phyloP scores from a whole-genome alignment of 23 tunicate genomes.

The Oikopleura vanhoeffeni region DNA sequence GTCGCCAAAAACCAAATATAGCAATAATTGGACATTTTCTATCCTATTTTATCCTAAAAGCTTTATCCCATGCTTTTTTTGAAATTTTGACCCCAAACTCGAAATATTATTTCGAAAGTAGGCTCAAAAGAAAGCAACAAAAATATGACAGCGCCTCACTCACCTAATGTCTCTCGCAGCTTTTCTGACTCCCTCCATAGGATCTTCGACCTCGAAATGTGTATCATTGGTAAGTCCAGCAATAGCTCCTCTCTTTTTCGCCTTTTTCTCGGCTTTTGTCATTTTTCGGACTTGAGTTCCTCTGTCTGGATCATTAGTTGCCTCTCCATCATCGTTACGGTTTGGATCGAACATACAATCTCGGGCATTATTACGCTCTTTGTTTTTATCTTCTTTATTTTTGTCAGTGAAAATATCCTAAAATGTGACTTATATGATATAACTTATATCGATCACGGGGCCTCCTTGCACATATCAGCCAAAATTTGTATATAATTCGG shows the following conservation, averaged over 20 bases:
- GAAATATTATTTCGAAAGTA: too few species aligned
- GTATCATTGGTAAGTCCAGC: neutral
- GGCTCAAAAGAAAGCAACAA: too few species aligned
- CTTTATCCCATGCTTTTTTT: too few species aligned
- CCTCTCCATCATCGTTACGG: neutral
- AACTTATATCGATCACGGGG: too few species aligned
- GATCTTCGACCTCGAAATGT: neutral
- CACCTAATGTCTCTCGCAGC: neutral
- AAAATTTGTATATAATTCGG: too few species aligned
- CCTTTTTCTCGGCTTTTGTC: slow-evolving; percentile 7
- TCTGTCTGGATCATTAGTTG: neutral
- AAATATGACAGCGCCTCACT: too few species aligned
- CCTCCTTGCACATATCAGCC: too few species aligned
- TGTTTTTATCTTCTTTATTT: neutral
- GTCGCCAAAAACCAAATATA: too few species aligned
- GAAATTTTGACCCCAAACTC: too few species aligned
- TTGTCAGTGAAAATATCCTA: neutral
- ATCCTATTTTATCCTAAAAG: too few species aligned
- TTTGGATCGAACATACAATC: neutral
- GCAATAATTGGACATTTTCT: too few species aligned
- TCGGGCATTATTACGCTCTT: neutral
- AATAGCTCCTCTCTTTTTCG: neutral
- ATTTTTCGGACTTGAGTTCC: neutral
- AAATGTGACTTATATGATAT: too few species aligned
- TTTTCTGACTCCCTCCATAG: neutral